Base-by-base conservation (phyloP, 2,888 invertebrate genomes). In the Oithona nana region DNA sequence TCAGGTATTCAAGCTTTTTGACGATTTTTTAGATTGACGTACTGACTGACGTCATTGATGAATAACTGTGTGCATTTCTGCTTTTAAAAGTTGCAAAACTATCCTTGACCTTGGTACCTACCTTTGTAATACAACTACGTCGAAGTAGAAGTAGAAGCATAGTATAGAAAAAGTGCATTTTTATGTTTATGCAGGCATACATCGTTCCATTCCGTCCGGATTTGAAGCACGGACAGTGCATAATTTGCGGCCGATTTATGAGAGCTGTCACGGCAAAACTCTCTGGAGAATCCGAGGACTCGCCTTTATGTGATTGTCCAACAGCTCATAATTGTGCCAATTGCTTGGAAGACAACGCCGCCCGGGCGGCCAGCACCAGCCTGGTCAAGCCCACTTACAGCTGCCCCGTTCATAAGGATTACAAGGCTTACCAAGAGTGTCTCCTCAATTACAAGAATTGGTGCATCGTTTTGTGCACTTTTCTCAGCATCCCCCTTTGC, bases 401-500 rank as follows among this genome's bases (percentile, higher is more conserved):
- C 29, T 73, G 73, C 61, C 58, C 58, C 4, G 67, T 66, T 0
- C 73, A 73, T 65, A 72, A 72, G 1, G 55, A 66, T 1, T 74
- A 68, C 66, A 65, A 73, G 8, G 67, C 67, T n/a, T 74, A 74
- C 66, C 69, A 69, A 26, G 71, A 72, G 55, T 69, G 69, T 57
- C 66, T 74, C 28, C 64, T 64, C 2, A 61, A 66, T 8, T 64
- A 71, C 28, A 72, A 71, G 66, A 71, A 70, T 68, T 74, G 73
- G 73, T 70, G 71, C 55, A 65, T 73, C 2, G 65, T 73, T 20
- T 69, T 70, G 68, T 66, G 67, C 1, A 71, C 70, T 3, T 52
- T 73, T 8, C 60, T 67, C 28, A 70, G 72, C 55, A 65, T 74
- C 11, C 73, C 73, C 0, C 68, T 73, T 30, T 73, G 72, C 11